phyloP scores from a whole-genome alignment of 1,140 invertebrate genomes.

The Pseudomyrmex gracilis region DNA sequence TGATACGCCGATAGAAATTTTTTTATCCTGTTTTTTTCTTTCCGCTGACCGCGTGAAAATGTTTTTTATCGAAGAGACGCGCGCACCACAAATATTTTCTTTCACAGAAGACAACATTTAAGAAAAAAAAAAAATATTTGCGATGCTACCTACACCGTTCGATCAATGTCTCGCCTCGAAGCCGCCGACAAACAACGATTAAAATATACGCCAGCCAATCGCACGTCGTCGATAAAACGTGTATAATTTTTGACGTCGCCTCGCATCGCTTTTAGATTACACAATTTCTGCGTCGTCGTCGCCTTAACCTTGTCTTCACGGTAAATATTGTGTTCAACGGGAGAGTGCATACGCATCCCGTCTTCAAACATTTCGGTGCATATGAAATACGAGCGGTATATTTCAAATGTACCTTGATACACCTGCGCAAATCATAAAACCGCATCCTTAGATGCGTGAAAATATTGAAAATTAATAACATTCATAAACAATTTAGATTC shows the following conservation, averaged over 20 bases:
- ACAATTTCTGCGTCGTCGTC: slow-evolving; percentile 37
- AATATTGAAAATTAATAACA: no score
- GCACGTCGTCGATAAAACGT: slow-evolving; percentile 32
- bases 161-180: slow-evolving; percentile 28
- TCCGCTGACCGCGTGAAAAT: not conserved
- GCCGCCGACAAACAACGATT: slow-evolving; percentile 44
- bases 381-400: not conserved
- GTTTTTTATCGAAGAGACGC: slow-evolving; percentile 1
- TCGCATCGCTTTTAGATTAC: slow-evolving; percentile 32
- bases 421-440: no score
- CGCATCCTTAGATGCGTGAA: no score
- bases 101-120: slow-evolving; percentile 16
- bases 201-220: slow-evolving; percentile 41
- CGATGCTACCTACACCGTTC: slow-evolving; percentile 8
- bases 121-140: slow-evolving; percentile 40
- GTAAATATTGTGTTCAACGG: slow-evolving; percentile 13
- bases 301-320: slow-evolving; percentile 10
- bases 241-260: slow-evolving; percentile 46
- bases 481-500: no score
- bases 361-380: not conserved
- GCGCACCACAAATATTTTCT: slow-evolving; percentile 13
- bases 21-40: not conserved
- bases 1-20: not conserved
- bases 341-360: not conserved
- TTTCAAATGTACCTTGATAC: no score